Conservation (phyloP, 2,113 vertebrate genomes). For the Leiothrix lutea region DNA sequence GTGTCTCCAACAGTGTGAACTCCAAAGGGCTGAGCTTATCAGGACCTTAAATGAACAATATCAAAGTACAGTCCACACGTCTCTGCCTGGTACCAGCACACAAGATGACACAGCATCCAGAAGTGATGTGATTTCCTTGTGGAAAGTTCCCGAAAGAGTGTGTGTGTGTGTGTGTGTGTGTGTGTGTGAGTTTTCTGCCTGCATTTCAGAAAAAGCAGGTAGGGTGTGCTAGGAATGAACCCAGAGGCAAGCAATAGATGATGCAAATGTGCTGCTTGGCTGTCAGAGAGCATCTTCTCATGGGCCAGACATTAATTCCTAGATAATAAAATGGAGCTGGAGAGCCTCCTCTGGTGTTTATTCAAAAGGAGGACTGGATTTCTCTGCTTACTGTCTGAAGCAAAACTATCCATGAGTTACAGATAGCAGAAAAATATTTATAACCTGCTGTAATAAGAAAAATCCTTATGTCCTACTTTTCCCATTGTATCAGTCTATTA, state of each 20-base stretch:
- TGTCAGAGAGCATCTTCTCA: neutral
- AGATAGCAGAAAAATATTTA: conserved; percentile 56
- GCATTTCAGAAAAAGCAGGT: neutral
- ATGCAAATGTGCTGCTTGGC: neutral
- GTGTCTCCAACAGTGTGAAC: neutral
- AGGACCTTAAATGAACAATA: neutral
- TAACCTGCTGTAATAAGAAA: conserved; percentile 53
- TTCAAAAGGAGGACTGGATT: conserved; percentile 14
- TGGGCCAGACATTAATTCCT: neutral
- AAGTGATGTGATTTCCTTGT: neutral
- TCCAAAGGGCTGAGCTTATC: neutral
- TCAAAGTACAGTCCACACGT: neutral
- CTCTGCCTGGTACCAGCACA: neutral
- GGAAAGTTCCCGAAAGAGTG: neutral
- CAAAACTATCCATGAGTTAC: conserved; percentile 3
- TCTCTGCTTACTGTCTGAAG: neutral
- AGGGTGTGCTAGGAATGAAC: neutral
- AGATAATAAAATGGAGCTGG: neutral
- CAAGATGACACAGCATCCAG: neutral
- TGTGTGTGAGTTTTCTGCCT: neutral
- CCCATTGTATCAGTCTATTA: conserved; percentile 15
- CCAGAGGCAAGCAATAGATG: neutral
- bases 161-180: neutral
- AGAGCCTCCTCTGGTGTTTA: neutral
- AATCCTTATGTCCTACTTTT: conserved; percentile 33